Conservation (phyloP, 2,888 invertebrate species). For the Macaria notata region DNA sequence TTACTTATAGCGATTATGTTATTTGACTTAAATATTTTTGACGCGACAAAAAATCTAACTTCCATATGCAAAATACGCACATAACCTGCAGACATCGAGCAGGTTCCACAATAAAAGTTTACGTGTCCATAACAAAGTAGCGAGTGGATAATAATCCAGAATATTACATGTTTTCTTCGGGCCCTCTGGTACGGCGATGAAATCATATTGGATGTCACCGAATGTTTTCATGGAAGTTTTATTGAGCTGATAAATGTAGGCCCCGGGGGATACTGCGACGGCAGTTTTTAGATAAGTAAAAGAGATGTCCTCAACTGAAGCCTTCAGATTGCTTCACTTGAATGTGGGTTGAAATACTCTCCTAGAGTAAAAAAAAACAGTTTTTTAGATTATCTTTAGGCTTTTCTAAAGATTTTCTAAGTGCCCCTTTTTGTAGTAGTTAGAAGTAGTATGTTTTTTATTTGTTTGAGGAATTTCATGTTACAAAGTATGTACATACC, state of each 20-base stretch:
- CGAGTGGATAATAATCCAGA: conserved; percentile 57
- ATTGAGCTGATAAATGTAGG: conserved; percentile 73
- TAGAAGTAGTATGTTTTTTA: too few species aligned
- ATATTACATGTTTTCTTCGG: conserved; percentile 57
- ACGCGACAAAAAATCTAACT: conserved; percentile 16
- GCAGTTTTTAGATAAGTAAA: conserved; percentile 67
- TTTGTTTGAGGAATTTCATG: not conserved
- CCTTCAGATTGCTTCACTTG: conserved; percentile 9
- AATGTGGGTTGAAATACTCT: conserved; percentile 10
- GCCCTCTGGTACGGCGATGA: conserved; percentile 61
- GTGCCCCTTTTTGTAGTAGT: too few species aligned
- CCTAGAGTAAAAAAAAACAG: conserved; percentile 1
- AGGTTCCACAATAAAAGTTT: conserved; percentile 56
- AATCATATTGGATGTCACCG: conserved; percentile 73
- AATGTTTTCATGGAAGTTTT: conserved; percentile 75
- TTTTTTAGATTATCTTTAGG: not conserved
- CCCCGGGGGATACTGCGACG: conserved; percentile 59
- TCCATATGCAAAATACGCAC: conserved; percentile 28
- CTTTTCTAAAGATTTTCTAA: too few species aligned
- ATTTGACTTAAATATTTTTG: too few species aligned
- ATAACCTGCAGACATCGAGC: conserved; percentile 43
- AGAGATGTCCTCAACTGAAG: conserved; percentile 42
- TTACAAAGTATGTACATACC: not conserved
- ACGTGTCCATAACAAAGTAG: conserved; percentile 59
- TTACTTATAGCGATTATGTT: too few species aligned